A percentile compares a stretch with the other conserved stretches of the same genome.
Evolutionary conservation across 2,113 vertebrate genomes (phyloP).

Genomic region (Calidris pygmaea): DNA sequence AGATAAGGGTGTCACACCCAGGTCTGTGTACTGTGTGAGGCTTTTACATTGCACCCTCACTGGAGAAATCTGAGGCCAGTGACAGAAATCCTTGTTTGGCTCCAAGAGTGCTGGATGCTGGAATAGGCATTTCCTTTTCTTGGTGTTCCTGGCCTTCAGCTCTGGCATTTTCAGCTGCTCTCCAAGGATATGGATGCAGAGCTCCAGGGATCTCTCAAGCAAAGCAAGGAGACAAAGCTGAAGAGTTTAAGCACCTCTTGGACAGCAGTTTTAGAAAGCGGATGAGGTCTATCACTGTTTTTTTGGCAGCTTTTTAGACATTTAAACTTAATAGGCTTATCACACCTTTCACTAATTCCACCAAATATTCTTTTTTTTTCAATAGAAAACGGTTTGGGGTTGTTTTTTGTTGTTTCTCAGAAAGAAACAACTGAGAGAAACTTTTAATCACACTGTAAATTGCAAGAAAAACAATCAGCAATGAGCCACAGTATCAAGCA

Average conservation of each 20-base stretch:
- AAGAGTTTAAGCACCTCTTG: background rate
- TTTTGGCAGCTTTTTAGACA: background rate
- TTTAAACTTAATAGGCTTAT: background rate
- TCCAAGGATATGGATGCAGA: background rate
- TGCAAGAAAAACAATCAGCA: background rate
- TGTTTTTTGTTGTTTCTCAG: background rate
- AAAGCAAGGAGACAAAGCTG: background rate
- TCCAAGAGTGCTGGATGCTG: background rate
- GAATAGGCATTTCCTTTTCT: background rate
- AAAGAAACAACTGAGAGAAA: background rate
- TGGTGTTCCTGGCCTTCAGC: background rate
- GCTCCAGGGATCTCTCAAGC: background rate
- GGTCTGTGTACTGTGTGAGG: background rate
- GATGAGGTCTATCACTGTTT: background rate
- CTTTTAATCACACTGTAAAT: background rate
- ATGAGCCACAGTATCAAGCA: background rate
- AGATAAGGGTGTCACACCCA: background rate
- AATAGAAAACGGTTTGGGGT: background rate
- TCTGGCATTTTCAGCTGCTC: background rate
- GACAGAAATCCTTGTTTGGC: background rate
- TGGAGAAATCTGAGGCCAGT: background rate
- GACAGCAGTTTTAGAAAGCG: background rate
- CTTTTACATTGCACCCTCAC: background rate
- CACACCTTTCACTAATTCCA: background rate
- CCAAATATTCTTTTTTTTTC: background rate